phyloP scores from a whole-genome alignment of 1,140 invertebrate genomes.

The Atta texana region DNA sequence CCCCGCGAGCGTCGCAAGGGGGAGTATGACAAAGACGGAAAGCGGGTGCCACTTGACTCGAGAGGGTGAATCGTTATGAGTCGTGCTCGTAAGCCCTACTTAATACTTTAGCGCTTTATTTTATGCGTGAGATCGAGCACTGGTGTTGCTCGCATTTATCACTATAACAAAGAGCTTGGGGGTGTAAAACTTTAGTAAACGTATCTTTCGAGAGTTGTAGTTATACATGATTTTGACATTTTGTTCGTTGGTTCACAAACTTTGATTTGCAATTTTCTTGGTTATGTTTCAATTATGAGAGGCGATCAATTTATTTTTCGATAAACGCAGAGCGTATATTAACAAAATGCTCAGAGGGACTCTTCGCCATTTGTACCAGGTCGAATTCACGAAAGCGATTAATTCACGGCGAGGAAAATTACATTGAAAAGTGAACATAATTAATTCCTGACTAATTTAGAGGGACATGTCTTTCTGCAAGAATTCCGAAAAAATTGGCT shows the following conservation, averaged over 20 bases:
- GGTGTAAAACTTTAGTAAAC: constrained; percentile 57
- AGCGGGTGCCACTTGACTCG: constrained; percentile 73
- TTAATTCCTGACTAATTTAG: constrained; percentile 28
- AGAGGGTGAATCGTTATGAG: constrained; percentile 81
- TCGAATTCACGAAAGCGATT: constrained; percentile 38
- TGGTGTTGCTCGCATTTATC: constrained; percentile 77
- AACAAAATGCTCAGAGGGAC: constrained; percentile 5
- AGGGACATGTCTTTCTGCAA: constrained; percentile 24
- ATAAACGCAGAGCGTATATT: not conserved
- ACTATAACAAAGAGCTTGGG: constrained; percentile 73
- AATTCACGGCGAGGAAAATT: constrained; percentile 38
- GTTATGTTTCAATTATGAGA: not conserved
- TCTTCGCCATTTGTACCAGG: constrained; percentile 18
- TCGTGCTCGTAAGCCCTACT: constrained; percentile 77
- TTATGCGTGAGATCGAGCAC: constrained; percentile 76
- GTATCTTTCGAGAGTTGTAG: constrained; percentile 30
- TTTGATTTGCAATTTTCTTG: not conserved
- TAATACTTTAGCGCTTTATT: constrained; percentile 80
- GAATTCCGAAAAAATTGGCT: constrained; percentile 48
- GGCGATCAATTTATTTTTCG: not conserved
- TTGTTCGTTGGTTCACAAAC: constrained; percentile 6
- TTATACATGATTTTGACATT: not conserved
- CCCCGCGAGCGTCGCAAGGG: constrained; percentile 35
- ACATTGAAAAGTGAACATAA: constrained; percentile 48
- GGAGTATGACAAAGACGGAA: constrained; percentile 58